These are phyloP conservation scores for Rhagoletis pomonella DNA, from an alignment of 1,140 invertebrate species.

Conservation along the genomic window DNA sequence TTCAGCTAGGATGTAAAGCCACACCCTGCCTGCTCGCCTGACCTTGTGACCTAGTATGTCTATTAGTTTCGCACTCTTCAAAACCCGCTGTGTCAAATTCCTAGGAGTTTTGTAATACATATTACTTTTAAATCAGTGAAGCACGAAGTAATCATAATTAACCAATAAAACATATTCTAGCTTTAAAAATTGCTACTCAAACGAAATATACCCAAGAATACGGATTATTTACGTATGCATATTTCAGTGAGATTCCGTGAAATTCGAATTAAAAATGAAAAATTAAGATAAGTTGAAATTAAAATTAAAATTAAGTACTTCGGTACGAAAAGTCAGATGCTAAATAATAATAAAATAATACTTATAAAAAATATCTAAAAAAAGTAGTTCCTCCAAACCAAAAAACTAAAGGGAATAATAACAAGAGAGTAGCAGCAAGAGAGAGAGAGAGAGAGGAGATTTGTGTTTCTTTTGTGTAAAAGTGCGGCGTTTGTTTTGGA, in stretches of 20 bases:
- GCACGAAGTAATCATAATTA: background rate
- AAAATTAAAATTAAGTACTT: constrained; percentile 14
- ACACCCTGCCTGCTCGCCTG: no score
- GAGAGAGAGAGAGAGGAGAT: constrained; percentile 3
- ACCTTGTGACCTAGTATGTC: no score
- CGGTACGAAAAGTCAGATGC: background rate
- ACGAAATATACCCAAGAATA: constrained; percentile 1
- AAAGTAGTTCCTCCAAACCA: background rate
- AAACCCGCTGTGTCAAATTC: no score
- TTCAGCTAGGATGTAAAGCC: no score
- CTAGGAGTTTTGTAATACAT: no score
- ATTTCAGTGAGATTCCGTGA: background rate
- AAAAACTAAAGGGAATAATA: constrained; percentile 32
- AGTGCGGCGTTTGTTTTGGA: constrained; percentile 59
- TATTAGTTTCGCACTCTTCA: no score
- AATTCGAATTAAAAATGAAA: background rate
- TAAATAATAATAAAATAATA: background rate
- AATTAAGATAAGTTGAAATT: background rate
- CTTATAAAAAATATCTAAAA: constrained; percentile 19
- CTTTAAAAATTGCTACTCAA: background rate
- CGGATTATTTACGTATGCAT: constrained; percentile 34
- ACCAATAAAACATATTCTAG: background rate
- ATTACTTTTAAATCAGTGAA: no score
- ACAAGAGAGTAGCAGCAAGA: constrained; percentile 27
- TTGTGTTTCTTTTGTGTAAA: constrained; percentile 28